Evolutionary conservation across 2,113 vertebrate species (phyloP), one percentile per base, ranked within the genome.

Genomic region (Butorides virescens): DNA sequence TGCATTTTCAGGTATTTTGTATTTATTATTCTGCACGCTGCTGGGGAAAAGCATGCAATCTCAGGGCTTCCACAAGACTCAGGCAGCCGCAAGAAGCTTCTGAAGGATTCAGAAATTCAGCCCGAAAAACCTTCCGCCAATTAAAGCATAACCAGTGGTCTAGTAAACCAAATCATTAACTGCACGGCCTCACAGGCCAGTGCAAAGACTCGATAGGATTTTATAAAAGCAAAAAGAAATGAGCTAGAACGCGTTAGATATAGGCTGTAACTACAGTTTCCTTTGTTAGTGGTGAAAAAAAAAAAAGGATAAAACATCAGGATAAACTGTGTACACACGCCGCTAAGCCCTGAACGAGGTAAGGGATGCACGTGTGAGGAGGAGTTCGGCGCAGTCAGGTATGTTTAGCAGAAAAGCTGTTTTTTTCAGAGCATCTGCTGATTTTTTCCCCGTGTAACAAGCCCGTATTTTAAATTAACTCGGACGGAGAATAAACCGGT

Each of bases 141-240:
- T 61, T 85, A 94, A 88, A 93, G 61, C 25, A 56, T 36, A 92
- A 86, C 42, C 76, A 78, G 47, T 15, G n/a, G 37, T 71, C 30
- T 25, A 80, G 47, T 63, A 86, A 92, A 74, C 34, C 12, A 13
- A 83, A 86, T 61, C 50, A 86, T n/a, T 81, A 94, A 75, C 65
- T 25, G 19, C 50, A 66, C 32, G 58, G 52, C 55, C 80, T 75
- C 63, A 67, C 29, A 93, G 66, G 17, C n/a, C 23, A 11, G 63
- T 39, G 62, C 29, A 65, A 94, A 67, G 44, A 70, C 49, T 86
- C 34, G 61, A 53, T 0, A 49, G 59, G 50, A 53, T 62, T 72
- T 72, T 44, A 61, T 5, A 70, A 86, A 82, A 80, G 36, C 36
- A 83, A 44, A 68, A 83, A 62, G 20, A 88, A 87, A 96, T 30